Evolutionary conservation across 2,797 vertebrate genomes (phyloP).

Genomic region (Lepus townsendii): DNA sequence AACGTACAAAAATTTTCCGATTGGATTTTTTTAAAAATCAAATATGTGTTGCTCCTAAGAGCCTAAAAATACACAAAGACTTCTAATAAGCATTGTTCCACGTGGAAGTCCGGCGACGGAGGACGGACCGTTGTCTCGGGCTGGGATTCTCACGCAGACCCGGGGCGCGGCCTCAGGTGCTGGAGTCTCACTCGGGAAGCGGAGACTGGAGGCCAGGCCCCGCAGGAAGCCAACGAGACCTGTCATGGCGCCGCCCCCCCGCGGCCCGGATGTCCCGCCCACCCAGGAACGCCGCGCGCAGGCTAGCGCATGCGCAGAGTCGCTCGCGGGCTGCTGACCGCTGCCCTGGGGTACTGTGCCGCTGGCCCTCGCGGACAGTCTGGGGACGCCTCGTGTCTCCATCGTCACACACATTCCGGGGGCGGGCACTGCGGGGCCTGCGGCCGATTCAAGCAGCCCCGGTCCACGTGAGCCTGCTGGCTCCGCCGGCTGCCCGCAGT

Average conservation of each 20-base stretch:
- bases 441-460: too few species aligned
- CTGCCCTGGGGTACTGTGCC: not conserved
- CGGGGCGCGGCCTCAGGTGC: not conserved
- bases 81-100: not conserved
- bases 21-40: not conserved
- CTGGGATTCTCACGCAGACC: not conserved
- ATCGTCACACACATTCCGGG: not conserved
- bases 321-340: too few species aligned
- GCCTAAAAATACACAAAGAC: not conserved
- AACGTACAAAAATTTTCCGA: conserved; percentile 13
- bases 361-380: not conserved
- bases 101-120: not conserved
- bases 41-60: not conserved
- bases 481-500: too few species aligned
- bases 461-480: too few species aligned
- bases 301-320: not conserved
- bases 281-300: not conserved
- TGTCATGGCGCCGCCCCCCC: not conserved
- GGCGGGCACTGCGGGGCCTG: too few species aligned
- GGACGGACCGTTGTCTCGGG: not conserved
- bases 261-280: not conserved
- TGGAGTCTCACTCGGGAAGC: not conserved
- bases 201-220: not conserved
- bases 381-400: not conserved
- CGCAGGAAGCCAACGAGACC: not conserved